A percentile compares a stretch with the other conserved stretches of the same genome.
Conservation (phyloP, 2,888 invertebrate species). For the Cryptus viduatorius region DNA sequence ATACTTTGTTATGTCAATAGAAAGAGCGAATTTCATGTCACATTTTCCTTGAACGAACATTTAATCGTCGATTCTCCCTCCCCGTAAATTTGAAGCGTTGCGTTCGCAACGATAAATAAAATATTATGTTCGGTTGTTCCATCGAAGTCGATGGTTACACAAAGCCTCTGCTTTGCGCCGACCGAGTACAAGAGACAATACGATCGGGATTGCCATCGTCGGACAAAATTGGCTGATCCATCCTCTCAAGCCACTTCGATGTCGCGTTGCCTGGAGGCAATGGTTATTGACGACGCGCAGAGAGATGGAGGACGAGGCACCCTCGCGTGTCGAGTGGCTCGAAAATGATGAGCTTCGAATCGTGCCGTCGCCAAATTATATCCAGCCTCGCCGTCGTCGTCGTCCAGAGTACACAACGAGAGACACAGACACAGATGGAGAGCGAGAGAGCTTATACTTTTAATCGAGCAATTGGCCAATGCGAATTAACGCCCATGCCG, state of each 20-base stretch:
- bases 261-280: slow-evolving; percentile 24
- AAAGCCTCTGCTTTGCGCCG: background rate
- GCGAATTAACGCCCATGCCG: slow-evolving; percentile 57
- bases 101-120: background rate
- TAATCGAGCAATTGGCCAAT: slow-evolving; percentile 66
- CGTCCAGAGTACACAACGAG: slow-evolving; percentile 20
- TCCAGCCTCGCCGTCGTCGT: slow-evolving; percentile 35
- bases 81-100: too few species aligned
- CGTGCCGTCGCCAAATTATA: slow-evolving; percentile 59
- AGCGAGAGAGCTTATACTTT: slow-evolving; percentile 49
- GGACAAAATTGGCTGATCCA: slow-evolving; percentile 54
- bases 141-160: background rate
- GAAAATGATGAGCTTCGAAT: slow-evolving; percentile 59
- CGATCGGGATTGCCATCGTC: slow-evolving; percentile 41
- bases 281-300: slow-evolving; percentile 33
- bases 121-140: background rate
- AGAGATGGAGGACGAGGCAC: background rate
- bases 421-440: slow-evolving; percentile 12
- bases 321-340: slow-evolving; percentile 52
- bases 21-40: too few species aligned
- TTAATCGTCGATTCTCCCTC: too few species aligned
- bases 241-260: slow-evolving; percentile 53
- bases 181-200: slow-evolving; percentile 40
- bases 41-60: too few species aligned
- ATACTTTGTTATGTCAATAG: too few species aligned